A percentile compares a stretch with the other conserved stretches of the same genome.
phyloP scores from a whole-genome alignment of 2,113 vertebrate species.

The Daphoenositta chrysoptera region DNA sequence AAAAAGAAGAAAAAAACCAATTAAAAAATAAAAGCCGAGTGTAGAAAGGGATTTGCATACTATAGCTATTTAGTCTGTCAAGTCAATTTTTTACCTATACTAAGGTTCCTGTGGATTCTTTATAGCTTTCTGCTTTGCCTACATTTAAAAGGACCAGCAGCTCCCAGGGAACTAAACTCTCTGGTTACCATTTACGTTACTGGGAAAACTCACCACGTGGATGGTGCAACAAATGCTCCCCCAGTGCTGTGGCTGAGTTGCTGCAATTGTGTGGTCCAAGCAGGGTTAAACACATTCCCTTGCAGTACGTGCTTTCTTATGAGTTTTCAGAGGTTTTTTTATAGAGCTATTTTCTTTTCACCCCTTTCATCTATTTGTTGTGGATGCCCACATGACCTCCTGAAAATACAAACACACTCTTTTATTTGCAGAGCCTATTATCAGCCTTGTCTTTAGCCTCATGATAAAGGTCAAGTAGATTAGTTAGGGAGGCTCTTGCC shows the following conservation, averaged over 20 bases:
- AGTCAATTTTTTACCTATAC: not conserved
- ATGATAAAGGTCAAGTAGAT: slow-evolving; percentile 52
- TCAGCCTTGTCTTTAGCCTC: slow-evolving; percentile 34
- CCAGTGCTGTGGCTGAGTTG: not conserved
- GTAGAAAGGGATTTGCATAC: not conserved
- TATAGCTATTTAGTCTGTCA: not conserved
- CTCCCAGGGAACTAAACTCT: not conserved
- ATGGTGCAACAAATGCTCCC: not conserved
- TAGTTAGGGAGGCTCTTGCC: slow-evolving; percentile 38
- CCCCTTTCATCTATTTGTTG: slow-evolving; percentile 5
- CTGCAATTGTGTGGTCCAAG: accelerated
- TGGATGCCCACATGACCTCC: slow-evolving; percentile 16
- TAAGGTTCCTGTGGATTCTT: not conserved
- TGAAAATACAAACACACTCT: slow-evolving; percentile 36
- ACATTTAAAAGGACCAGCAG: not conserved
- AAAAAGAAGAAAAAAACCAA: not conserved
- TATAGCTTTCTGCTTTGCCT: not conserved
- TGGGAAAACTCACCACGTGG: not conserved
- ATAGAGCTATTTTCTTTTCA: slow-evolving; percentile 25
- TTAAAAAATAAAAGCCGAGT: not conserved
- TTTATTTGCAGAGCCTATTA: slow-evolving; percentile 11
- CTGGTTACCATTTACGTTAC: not conserved
- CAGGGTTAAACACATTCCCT: not conserved
- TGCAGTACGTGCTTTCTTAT: not conserved
- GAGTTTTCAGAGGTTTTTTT: not conserved